phyloP scores from a whole-genome alignment of 2,888 invertebrate species.

The Agapetus fuscipes region DNA sequence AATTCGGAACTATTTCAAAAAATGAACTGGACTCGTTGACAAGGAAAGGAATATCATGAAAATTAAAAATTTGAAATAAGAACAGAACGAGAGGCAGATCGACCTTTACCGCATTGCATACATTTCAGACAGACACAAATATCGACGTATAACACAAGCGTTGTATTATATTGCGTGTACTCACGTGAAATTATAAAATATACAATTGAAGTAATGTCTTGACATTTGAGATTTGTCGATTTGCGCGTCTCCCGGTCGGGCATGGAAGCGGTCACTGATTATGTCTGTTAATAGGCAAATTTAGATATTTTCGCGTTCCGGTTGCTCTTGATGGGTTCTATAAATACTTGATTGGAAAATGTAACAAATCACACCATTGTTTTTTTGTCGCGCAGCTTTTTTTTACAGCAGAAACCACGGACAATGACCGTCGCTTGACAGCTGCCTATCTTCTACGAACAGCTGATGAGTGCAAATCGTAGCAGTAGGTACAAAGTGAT shows the following conservation, averaged over 20 bases:
- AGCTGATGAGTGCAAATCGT: no score
- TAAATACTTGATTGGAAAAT: slow-evolving; percentile 50
- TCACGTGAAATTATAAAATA: slow-evolving; percentile 14
- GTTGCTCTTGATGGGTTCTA: slow-evolving; percentile 37
- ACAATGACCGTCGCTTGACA: no score
- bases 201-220: slow-evolving; percentile 14
- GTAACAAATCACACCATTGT: slow-evolving; percentile 49
- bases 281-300: slow-evolving; percentile 6
- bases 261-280: slow-evolving; percentile 5
- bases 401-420: no score
- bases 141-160: no score
- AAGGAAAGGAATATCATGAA: no score
- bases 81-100: not conserved
- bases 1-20: no score
- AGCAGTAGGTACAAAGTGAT: no score
- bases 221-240: slow-evolving; percentile 13
- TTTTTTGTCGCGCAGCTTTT: slow-evolving; percentile 32
- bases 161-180: slow-evolving; percentile 8
- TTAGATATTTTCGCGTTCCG: slow-evolving; percentile 11
- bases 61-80: not conserved
- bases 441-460: no score
- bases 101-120: slow-evolving; percentile 17
- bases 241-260: slow-evolving; percentile 4
- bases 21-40: no score
- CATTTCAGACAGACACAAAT: slow-evolving; percentile 9